Percentiles rank a stretch among this genome's conserved stretches.
These are phyloP conservation scores for Psix sp. DNA, from an alignment of 1,140 invertebrate species.

Conservation along the genomic window DNA sequence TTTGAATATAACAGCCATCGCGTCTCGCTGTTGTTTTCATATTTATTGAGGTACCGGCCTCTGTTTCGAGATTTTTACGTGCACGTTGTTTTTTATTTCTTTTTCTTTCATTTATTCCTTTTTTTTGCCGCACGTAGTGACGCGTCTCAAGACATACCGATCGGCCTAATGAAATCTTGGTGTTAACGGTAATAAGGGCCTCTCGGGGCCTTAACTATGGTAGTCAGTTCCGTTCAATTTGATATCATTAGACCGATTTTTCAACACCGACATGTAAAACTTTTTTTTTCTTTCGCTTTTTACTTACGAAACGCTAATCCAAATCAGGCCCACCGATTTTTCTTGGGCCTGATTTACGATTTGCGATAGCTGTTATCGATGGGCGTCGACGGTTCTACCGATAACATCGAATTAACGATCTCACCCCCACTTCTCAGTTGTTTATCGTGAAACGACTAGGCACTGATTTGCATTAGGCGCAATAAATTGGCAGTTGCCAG, in stretches of 20 bases:
- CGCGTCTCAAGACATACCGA: constrained; percentile 62
- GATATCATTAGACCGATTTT: constrained; percentile 39
- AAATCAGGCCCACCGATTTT: constrained; percentile 48
- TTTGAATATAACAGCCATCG: constrained; percentile 66
- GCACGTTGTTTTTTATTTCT: constrained; percentile 13
- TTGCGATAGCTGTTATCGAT: constrained; percentile 63
- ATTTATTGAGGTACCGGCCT: constrained; percentile 73
- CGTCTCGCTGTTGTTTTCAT: constrained; percentile 75
- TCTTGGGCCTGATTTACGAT: constrained; percentile 59
- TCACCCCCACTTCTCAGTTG: constrained; percentile 18
- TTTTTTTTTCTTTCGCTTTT: neutral
- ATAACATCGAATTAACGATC: constrained; percentile 61
- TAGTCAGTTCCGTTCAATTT: constrained; percentile 40
- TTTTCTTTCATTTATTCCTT: constrained; percentile 31
- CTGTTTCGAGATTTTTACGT: constrained; percentile 62
- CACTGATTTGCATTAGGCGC: too few relatives aligned
- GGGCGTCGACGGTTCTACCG: constrained; percentile 41
- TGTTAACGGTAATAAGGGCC: constrained; percentile 30
- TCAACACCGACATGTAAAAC: constrained; percentile 10
- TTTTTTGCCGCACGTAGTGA: constrained; percentile 63
- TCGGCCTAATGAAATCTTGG: constrained; percentile 28
- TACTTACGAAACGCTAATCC: constrained; percentile 41
- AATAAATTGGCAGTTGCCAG: constrained; percentile 19
- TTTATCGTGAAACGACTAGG: constrained; percentile 23
- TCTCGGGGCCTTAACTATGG: constrained; percentile 29